Base-by-base conservation (phyloP, 1,140 invertebrate species). In the Heliconius eleuchia region DNA sequence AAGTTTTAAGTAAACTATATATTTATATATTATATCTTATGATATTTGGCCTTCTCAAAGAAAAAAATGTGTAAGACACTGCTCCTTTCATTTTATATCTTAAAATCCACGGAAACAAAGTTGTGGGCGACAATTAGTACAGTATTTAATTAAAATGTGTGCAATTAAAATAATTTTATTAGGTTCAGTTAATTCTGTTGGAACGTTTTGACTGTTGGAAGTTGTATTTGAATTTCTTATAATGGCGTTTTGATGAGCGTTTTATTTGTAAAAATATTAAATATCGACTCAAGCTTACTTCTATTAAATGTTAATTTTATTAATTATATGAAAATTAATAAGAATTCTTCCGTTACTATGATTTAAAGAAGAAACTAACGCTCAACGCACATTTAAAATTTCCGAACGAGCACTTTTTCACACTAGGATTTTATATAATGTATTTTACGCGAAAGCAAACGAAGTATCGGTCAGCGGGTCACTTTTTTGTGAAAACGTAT, bases 151-250 rank as follows among this genome's bases (percentile, higher is more conserved):
- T 6, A 66, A 66, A 66, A n/a, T 66, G 57, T 16, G 3, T 66
- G 57, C 23, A 66, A 66, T 66, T 66, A 66, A 66, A 66, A 66
- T 66, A 66, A 30, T 27, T 30, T 66, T 66, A 66, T 66, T 27
- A 66, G 8, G 55, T 57, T 30, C 57, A 27, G 8, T 66, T 66
- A 23, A 27, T 66, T 16, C 9, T n/a, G n/a, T n/a, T n/a, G n/a
- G n/a, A n/a, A n/a, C 11, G 6, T 30, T 66, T 66, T 66, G n/a
- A 66, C 11, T 60, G 57, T 11, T 27, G 23, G 11, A 66, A 66
- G 30, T 66, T 27, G 57, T n/a, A 66, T 66, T 66, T 13, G 23
- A 27, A 66, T 11, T 7, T 23, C 23, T 66, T 66, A 66, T 27
- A 27, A 66, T 11, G 23, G 9, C 60, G 60, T 66, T 27, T 66